phyloP scores from a whole-genome alignment of 2,888 invertebrate species.

The Tolmerus cingulatus region DNA sequence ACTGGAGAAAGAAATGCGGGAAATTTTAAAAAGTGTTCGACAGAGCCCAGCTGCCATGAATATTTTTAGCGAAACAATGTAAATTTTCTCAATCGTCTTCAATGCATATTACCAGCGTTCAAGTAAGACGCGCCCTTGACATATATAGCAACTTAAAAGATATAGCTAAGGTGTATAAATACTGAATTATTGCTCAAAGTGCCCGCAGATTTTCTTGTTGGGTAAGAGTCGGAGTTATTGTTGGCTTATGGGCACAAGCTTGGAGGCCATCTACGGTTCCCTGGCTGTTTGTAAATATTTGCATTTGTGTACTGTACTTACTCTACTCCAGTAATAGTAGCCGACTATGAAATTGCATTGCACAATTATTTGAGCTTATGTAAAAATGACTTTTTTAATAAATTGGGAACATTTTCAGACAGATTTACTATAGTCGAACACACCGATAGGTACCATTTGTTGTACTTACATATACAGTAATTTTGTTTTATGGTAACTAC shows the following conservation, averaged over 20 bases:
- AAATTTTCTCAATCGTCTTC: slow-evolving; percentile 12
- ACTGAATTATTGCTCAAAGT: slow-evolving; percentile 1
- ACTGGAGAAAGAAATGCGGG: not conserved
- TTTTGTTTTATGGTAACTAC: not conserved
- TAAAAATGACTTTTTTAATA: not conserved
- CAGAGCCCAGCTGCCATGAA: not conserved
- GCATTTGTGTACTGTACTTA: not conserved
- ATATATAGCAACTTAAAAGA: slow-evolving; percentile 4
- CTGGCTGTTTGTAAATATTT: slow-evolving; percentile 10
- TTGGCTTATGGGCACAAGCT: not conserved
- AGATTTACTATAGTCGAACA: not conserved
- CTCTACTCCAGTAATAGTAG: not conserved
- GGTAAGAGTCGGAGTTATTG: not conserved
- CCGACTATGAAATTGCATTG: not conserved
- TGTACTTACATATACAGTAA: not conserved
- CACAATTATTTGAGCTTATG: not conserved
- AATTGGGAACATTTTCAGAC: not conserved
- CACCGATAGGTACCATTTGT: not conserved
- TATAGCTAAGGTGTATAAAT: slow-evolving; percentile 2
- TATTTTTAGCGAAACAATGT: slow-evolving; percentile 12
- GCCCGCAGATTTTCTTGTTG: slow-evolving; percentile 15
- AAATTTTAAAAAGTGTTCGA: not conserved
- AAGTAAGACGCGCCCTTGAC: slow-evolving; percentile 19
- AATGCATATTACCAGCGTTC: not conserved
- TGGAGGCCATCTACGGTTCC: not conserved